These are phyloP conservation scores for Takifugu ocellatus DNA, from an alignment of 2,797 vertebrate species.

Conservation along the genomic window DNA sequence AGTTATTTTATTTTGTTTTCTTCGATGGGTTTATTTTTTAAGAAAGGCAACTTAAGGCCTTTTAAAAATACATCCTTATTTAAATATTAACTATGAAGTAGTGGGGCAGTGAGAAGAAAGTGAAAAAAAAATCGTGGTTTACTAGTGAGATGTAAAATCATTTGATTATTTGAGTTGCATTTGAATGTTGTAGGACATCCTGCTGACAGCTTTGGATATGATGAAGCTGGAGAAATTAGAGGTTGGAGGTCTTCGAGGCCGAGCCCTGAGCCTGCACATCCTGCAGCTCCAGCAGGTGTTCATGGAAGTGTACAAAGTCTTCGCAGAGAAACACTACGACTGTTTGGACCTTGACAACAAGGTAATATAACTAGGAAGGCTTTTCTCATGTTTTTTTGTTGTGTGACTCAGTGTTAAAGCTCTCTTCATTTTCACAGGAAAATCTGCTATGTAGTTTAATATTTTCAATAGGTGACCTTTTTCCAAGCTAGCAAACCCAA, in stretches of 20 bases:
- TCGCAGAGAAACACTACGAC: slow-evolving; percentile 79
- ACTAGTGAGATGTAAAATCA: too few species aligned
- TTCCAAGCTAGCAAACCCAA: slow-evolving; percentile 3
- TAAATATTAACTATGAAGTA: too few species aligned
- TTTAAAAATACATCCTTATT: too few species aligned
- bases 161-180: too few species aligned
- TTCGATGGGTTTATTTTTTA: too few species aligned
- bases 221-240: slow-evolving; percentile 87
- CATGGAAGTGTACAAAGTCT: slow-evolving; percentile 72
- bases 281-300: slow-evolving; percentile 80
- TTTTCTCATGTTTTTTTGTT: slow-evolving; percentile 1
- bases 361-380: slow-evolving; percentile 60
- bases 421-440: slow-evolving; percentile 15
- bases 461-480: slow-evolving; percentile 9
- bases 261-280: slow-evolving; percentile 80
- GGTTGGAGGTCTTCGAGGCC: slow-evolving; percentile 84
- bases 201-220: slow-evolving; percentile 82
- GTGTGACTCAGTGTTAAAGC: slow-evolving; percentile 2
- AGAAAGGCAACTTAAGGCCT: too few species aligned
- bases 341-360: slow-evolving; percentile 78
- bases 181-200: slow-evolving; percentile 69
- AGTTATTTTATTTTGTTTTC: too few species aligned
- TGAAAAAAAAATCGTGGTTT: too few species aligned
- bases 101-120: too few species aligned
- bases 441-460: slow-evolving; percentile 2